Evolutionary conservation across 2,888 invertebrate species (phyloP).

Genomic region (Spilosoma lubricipeda): DNA sequence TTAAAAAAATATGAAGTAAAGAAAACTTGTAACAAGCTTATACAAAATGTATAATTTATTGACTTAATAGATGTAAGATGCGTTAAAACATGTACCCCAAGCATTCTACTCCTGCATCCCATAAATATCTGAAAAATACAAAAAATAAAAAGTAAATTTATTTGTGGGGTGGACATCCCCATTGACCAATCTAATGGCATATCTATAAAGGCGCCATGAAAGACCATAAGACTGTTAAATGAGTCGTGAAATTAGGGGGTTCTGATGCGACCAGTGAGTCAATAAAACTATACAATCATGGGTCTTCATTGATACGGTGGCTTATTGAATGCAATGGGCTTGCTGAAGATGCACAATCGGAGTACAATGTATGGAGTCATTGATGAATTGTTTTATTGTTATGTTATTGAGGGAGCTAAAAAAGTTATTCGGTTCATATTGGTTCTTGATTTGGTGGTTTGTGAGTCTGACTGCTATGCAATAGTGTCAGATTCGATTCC

Average conservation of each 20-base stretch:
- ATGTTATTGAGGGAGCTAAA: not conserved
- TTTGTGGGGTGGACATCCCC: constrained; percentile 60
- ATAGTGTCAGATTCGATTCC: too few species aligned
- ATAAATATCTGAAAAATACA: constrained; percentile 28
- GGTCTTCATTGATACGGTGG: constrained; percentile 47
- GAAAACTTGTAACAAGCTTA: too few species aligned
- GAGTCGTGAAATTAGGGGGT: constrained; percentile 82
- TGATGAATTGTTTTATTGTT: constrained; percentile 2
- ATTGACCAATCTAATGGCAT: constrained; percentile 75
- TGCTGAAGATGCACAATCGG: constrained; percentile 32
- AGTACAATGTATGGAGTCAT: constrained; percentile 1
- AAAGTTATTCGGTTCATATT: not conserved
- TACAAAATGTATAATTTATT: too few species aligned
- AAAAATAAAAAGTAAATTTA: constrained; percentile 59
- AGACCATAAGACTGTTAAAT: constrained; percentile 82
- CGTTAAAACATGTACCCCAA: not conserved
- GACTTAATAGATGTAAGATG: not conserved
- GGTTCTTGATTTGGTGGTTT: not conserved
- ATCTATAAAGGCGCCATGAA: constrained; percentile 79
- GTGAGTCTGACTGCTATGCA: too few species aligned
- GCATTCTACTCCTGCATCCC: constrained; percentile 14
- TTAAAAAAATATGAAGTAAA: too few species aligned
- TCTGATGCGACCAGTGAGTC: constrained; percentile 68
- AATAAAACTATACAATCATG: constrained; percentile 59
- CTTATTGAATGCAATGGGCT: constrained; percentile 51